Percentiles rank a stretch among this genome's conserved stretches.
Evolutionary conservation across 2,113 vertebrate genomes (phyloP).

Genomic region (Peromyscus leucopus): DNA sequence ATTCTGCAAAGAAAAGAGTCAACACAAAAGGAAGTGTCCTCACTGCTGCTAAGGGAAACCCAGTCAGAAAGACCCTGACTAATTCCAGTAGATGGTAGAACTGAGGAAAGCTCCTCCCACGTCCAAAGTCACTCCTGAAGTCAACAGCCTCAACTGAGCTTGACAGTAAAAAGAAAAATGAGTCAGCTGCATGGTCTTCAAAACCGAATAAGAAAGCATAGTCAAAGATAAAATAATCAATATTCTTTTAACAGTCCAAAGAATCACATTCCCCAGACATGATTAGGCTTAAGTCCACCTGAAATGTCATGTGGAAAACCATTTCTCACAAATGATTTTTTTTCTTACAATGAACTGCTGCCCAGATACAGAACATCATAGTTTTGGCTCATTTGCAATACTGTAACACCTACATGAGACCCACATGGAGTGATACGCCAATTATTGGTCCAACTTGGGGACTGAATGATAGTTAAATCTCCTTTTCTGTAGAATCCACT

Average conservation of each 20-base stretch:
- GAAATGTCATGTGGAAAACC: background rate
- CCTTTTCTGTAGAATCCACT: background rate
- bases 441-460: background rate
- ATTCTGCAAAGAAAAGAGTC: background rate
- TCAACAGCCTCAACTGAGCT: background rate
- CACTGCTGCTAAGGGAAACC: background rate
- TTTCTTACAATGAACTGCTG: background rate
- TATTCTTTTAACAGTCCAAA: background rate
- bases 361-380: background rate
- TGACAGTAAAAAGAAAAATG: background rate
- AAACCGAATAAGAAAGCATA: background rate
- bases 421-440: background rate
- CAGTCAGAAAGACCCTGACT: background rate
- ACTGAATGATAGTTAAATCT: background rate
- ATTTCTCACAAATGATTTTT: background rate
- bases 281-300: background rate
- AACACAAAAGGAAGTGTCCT: background rate
- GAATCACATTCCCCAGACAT: background rate
- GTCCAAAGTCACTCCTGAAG: background rate
- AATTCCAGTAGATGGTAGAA: background rate
- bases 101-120: background rate
- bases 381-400: background rate
- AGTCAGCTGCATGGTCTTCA: background rate
- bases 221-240: background rate
- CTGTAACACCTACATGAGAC: background rate